phyloP scores from a whole-genome alignment of 2,888 invertebrate genomes.

The Drosophila kanekoi region DNA sequence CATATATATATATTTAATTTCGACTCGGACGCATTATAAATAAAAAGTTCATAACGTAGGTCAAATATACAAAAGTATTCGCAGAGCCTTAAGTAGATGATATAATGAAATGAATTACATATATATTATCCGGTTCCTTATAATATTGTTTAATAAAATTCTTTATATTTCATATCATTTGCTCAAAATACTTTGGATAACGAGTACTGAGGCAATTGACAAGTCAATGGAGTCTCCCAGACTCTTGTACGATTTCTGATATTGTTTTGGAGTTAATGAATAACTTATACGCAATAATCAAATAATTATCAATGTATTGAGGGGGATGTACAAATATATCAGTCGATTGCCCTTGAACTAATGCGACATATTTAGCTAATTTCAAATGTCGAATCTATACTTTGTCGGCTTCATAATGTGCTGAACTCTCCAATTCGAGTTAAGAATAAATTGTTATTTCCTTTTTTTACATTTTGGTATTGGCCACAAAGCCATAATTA shows the following conservation, averaged over 20 bases:
- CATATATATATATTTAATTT: not conserved
- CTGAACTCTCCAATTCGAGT: not conserved
- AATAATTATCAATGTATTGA: not conserved
- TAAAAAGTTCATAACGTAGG: constrained; percentile 24
- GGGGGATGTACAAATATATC: not conserved
- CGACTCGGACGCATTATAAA: not conserved
- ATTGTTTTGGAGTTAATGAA: too few relatives aligned
- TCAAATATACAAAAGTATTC: not conserved
- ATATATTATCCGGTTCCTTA: not conserved
- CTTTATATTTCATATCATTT: not conserved
- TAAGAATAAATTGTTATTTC: constrained; percentile 8
- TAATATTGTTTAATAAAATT: not conserved
- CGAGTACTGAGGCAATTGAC: not conserved
- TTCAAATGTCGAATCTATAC: not conserved
- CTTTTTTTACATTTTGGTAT: constrained; percentile 1
- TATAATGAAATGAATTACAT: not conserved
- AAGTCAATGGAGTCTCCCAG: not conserved
- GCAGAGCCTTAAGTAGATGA: not conserved
- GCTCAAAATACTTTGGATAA: not conserved
- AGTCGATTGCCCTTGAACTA: constrained; percentile 46
- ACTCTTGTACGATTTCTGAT: not conserved
- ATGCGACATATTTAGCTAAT: constrained; percentile 32
- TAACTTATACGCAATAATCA: not conserved
- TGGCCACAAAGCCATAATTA: constrained; percentile 29
- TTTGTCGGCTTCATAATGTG: constrained; percentile 5